Evolutionary conservation across 2,113 vertebrate genomes (phyloP).

Genomic region (Lota lota): DNA sequence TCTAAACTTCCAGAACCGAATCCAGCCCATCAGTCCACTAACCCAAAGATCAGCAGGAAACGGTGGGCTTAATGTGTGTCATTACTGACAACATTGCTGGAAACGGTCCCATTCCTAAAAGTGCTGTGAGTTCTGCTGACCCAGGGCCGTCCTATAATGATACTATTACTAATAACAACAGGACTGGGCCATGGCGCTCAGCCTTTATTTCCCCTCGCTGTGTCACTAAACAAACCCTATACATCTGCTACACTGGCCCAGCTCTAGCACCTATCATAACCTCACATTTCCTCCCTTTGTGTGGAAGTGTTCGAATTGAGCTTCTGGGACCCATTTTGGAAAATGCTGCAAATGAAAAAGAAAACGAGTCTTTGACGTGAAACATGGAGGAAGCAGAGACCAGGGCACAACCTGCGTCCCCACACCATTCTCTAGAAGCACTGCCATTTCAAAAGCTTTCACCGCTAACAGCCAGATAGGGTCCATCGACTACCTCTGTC

Average conservation of each 20-base stretch:
- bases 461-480: constrained; percentile 34
- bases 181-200: constrained; percentile 12
- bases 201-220: constrained; percentile 6
- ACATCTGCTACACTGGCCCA: background rate
- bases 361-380: no score
- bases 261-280: background rate
- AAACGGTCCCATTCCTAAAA: constrained; percentile 31
- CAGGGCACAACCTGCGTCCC: no score
- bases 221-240: constrained; percentile 15
- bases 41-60: no score
- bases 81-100: background rate
- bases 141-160: constrained; percentile 6
- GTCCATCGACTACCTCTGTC: constrained; percentile 24
- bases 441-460: constrained; percentile 9
- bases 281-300: background rate
- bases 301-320: background rate
- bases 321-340: background rate
- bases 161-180: constrained; percentile 14
- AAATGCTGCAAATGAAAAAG: background rate
- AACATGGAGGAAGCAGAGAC: no score
- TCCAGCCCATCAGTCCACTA: no score
- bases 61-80: no score
- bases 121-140: constrained; percentile 32
- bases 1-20: no score
- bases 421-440: no score